Percentiles rank a stretch among this genome's conserved stretches.
These are phyloP conservation scores for Cotesia glomerata DNA, from an alignment of 1,140 invertebrate species.

Conservation along the genomic window DNA sequence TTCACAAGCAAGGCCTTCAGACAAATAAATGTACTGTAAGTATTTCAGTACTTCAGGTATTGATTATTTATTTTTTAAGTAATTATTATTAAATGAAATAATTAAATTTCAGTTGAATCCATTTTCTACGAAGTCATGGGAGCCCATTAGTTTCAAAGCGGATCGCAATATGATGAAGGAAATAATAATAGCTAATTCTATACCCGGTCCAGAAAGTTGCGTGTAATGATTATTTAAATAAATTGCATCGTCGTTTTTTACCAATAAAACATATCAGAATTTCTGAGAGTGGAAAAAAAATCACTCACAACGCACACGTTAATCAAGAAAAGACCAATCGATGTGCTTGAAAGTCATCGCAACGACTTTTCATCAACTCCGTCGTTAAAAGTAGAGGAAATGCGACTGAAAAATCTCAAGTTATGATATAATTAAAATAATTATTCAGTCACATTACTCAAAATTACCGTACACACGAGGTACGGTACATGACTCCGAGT, in stretches of 20 bases:
- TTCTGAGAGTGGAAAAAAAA: conserved; percentile 24
- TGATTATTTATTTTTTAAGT: neutral
- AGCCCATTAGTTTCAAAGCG: conserved; percentile 60
- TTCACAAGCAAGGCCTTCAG: conserved; percentile 60
- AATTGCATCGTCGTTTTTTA: conserved; percentile 41
- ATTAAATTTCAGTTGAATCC: conserved; percentile 55
- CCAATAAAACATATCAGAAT: conserved; percentile 36
- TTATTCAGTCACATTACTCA: conserved; percentile 13
- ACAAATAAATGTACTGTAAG: conserved; percentile 60
- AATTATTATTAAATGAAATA: conserved; percentile 15
- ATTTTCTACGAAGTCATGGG: conserved; percentile 61
- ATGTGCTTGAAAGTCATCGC: neutral
- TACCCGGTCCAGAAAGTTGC: conserved; percentile 78
- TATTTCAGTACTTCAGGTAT: conserved; percentile 11
- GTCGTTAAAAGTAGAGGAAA: conserved; percentile 1
- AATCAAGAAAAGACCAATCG: neutral
- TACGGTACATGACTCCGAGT: conserved; percentile 57
- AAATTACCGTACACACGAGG: conserved; percentile 49
- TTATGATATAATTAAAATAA: neutral
- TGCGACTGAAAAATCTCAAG: neutral
- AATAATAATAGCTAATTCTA: conserved; percentile 74
- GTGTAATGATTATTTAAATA: conserved; percentile 63
- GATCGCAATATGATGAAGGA: conserved; percentile 63
- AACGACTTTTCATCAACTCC: conserved; percentile 1
- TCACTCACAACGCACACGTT: conserved; percentile 32